Base-by-base conservation (phyloP, 1,140 invertebrate species). In the Ephestia elutella region DNA sequence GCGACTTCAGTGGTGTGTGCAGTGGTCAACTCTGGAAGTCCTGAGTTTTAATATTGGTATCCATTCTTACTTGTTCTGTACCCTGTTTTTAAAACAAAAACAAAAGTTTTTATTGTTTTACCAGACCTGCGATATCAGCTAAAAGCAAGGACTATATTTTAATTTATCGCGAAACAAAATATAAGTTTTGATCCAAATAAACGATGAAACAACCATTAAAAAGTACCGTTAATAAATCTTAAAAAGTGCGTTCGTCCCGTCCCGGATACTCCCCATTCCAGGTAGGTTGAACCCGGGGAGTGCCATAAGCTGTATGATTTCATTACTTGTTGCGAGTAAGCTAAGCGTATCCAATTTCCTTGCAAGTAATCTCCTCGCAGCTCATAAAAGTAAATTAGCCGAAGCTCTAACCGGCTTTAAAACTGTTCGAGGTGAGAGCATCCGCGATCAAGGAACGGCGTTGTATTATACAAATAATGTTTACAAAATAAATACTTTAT, bases 311-410 rank as follows among this genome's bases (percentile, higher is more conserved):
- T 60, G 21, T 30, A 60, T 50, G 54, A 60, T 53, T 56, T 56
- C 59, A 60, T 60, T 60, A 60, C 54, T 20, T 28, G 28, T 21
- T 48, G 60, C 32, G 58, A 53, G 49, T 48, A 62, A 54, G 54
- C n/a, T 56, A 54, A 56, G 44, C 59, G 61, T 66, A 60, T 68
- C 54, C 59, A 64, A 71, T 71, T 63, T 60, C 59, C 28, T 62
- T 25, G 54, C 63, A 56, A 44, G 62, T 69, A 70, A 70, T 74
- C 69, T 68, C 19, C 59, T 65, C 56, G 8, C 63, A 68, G 58
- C 61, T 65, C 66, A 60, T 74, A 70, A 74, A 69, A 74, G 63
- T 71, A 66, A 71, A 69, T 74, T 68, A 70, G 62, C 49, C 48
- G 49, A 58, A 63, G 54, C 56, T 58, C 44, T 59, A 60, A 64